Evolutionary conservation across 1,140 invertebrate species (phyloP).

Genomic region (Augochlora pura): DNA sequence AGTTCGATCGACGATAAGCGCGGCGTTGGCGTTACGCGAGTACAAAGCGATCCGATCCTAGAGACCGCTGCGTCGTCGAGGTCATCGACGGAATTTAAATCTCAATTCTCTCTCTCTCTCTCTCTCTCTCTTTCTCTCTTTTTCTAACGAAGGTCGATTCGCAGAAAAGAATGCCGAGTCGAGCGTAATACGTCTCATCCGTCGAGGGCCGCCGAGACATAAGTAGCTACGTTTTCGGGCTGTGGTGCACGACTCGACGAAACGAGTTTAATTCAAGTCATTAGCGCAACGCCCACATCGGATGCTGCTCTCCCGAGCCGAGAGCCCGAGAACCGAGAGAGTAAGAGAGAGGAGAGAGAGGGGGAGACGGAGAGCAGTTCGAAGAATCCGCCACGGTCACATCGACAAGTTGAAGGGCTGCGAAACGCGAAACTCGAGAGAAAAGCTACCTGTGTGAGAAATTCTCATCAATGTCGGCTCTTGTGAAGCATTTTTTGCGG

Average conservation of each 20-base stretch:
- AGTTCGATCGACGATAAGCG: too few species aligned
- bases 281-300: slow-evolving; percentile 67
- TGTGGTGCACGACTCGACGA: slow-evolving; percentile 45
- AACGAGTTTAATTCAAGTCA: slow-evolving; percentile 72
- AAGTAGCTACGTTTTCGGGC: slow-evolving; percentile 11
- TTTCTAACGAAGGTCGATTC: too few species aligned
- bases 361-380: too few species aligned
- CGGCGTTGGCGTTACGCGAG: too few species aligned
- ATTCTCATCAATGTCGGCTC: slow-evolving; percentile 29
- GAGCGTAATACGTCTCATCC: slow-evolving; percentile 1
- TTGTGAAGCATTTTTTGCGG: too few species aligned
- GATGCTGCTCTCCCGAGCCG: slow-evolving; percentile 12
- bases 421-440: neutral
- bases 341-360: too few species aligned
- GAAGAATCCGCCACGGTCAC: neutral
- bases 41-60: too few species aligned
- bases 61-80: too few species aligned
- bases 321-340: neutral
- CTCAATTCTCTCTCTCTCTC: too few species aligned
- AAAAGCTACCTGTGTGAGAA: slow-evolving; percentile 38
- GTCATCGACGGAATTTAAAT: too few species aligned
- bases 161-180: neutral
- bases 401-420: neutral
- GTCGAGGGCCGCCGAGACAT: neutral
- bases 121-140: too few species aligned